Base-by-base conservation (phyloP, 2,113 vertebrate species). In the Phaethon lepturus region DNA sequence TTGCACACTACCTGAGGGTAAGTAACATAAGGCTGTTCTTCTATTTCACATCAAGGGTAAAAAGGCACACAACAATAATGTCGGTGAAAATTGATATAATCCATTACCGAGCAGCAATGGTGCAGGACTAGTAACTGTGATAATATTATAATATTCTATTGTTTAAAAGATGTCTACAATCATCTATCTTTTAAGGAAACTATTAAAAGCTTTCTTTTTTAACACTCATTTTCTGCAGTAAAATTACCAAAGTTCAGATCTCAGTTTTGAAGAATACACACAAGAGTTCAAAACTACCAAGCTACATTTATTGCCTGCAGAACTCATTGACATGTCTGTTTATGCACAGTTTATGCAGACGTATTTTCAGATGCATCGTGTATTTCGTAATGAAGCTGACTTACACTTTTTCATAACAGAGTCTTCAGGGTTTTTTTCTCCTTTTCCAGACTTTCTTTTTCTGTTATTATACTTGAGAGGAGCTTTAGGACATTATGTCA, bases 1-100 rank as follows among this genome's bases (percentile, higher is more conserved):
- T 18, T 59, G 6, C 17, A 50, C 1, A 20, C 12, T 77, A 9
- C 1, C 13, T 66, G 9, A 2, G 3, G 5, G 2, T 11, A 50
- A 66, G 20, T 53, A 16, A 47, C 7, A 22, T 45, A 55, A 16
- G 7, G 2, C 2, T 62, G 9, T 26, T 81, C 59, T 81, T 45
- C 35, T 28, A 5, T 78, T 82, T 71, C 26, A 55, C 7, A 7
- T 56, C 18, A 56, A 55, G 24, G 17, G 68, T 50, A 31, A 76
- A 72, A 91, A 73, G 6, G 9, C 10, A 49, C 2, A 11, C 15
- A 69, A 47, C 3, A 49, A 17, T 28, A 56, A 42, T 40, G 44
- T 4, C 0, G 1, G 17, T 45, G 7, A 50, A 86, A 88, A 86
- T 16, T 25, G 2, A 47, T 72, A 35, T 18, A 56, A 62, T 22